Percentiles rank a stretch among this genome's conserved stretches.
Evolutionary conservation across 1,140 invertebrate species (phyloP).

Genomic region (Hylaeus anthracinus): DNA sequence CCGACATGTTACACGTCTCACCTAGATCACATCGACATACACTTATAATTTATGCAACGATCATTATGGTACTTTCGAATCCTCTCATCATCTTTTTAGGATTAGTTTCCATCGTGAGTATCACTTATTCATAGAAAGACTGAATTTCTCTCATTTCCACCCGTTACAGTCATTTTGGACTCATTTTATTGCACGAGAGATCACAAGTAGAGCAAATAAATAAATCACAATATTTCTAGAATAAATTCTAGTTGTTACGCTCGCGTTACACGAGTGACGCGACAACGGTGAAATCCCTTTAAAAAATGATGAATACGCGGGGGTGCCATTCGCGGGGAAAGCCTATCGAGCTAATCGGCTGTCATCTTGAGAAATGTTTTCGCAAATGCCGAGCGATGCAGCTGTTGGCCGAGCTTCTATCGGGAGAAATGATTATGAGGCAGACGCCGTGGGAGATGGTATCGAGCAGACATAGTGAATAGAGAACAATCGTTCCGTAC

Average conservation of each 20-base stretch:
- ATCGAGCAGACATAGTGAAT: constrained; percentile 27
- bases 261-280: not conserved
- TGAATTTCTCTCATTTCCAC: not conserved
- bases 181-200: too few species aligned
- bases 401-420: constrained; percentile 26
- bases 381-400: constrained; percentile 30
- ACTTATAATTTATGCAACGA: too few species aligned
- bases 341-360: constrained; percentile 44
- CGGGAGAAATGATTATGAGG: constrained; percentile 26
- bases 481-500: constrained; percentile 42
- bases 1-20: too few species aligned
- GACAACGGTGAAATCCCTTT: not conserved
- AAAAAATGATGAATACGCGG: not conserved
- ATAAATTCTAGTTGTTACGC: too few species aligned
- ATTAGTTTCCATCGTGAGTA: too few species aligned
- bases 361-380: constrained; percentile 52
- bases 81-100: too few species aligned
- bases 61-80: too few species aligned
- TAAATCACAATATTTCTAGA: too few species aligned
- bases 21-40: too few species aligned
- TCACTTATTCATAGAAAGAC: too few species aligned
- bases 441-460: constrained; percentile 31
- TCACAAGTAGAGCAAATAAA: not conserved
- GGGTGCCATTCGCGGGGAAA: constrained; percentile 5
- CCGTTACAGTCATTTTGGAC: not conserved